Base-by-base conservation (phyloP, 2,797 vertebrate species). In the Syndactyla subalaris region DNA sequence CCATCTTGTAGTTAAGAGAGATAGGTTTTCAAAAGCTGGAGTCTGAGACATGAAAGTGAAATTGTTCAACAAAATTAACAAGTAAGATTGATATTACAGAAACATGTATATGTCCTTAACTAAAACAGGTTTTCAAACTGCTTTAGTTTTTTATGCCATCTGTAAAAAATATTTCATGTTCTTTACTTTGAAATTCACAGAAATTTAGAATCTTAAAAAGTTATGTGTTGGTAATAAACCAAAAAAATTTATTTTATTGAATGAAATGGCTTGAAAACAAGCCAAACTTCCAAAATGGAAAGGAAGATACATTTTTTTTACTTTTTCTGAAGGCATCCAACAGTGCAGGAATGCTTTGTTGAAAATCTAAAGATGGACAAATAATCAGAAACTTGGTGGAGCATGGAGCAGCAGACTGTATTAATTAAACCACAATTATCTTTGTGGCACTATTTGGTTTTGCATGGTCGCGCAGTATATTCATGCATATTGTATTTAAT, bases 301-400 rank as follows among this genome's bases (percentile, higher is more conserved):
- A 85, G 77, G 63, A 93, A 92, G 74, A 92, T 90, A 65, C 22
- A 78, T 83, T 91, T 94, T 91, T 94, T 43, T 55, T 81, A 70
- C 68, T 43, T 95, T 79, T 85, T 61, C 73, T 90, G 68, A 87
- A 75, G 75, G 79, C 77, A 87, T 88, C 92, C 2, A 12, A 72
- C 85, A 72, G 91, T 85, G 95, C 79, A 96, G 89, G 94, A 96
- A 96, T 92, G 93, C 89, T 96, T 96, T 94, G 94, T 90, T 94
- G 91, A 89, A 95, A 85, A 92, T 94, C 68, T 95, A 85, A 95
- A 87, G 92, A 91, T 75, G 85, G 91, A 80, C 81, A 91, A 94
- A 92, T 92, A 96, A 95, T 85, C 68, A 85, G 88, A 96, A 93
- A 72, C 71, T 95, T 95, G 63, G 71, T 90, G 88, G 46, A 70